phyloP scores from a whole-genome alignment of 2,888 invertebrate genomes.

The Halictus ligatus region DNA sequence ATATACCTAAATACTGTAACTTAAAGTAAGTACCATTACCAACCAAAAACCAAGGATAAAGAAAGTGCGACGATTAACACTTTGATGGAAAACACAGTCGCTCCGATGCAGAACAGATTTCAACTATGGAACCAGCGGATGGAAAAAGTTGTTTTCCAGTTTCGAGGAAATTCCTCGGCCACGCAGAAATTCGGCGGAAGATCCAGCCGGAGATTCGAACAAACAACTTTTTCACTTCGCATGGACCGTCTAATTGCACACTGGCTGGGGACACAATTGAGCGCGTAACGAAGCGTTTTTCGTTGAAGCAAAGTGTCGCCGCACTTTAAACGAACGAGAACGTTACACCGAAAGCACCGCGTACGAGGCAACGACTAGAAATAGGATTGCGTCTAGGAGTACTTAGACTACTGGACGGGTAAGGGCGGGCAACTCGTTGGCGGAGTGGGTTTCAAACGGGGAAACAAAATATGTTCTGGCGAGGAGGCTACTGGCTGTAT shows the following conservation, averaged over 20 bases:
- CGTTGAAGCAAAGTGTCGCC: constrained; percentile 39
- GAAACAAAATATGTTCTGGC: constrained; percentile 34
- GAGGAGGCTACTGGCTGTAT: constrained; percentile 24
- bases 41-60: constrained; percentile 71
- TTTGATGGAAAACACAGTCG: neutral
- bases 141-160: neutral
- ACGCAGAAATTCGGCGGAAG: neutral
- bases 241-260: neutral
- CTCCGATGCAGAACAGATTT: neutral
- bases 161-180: too few relatives aligned
- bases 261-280: neutral
- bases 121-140: neutral
- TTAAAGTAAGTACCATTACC: constrained; percentile 78
- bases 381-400: constrained; percentile 52
- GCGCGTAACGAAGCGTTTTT: constrained; percentile 15
- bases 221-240: constrained; percentile 10
- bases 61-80: constrained; percentile 42
- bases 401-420: neutral
- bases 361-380: constrained; percentile 79
- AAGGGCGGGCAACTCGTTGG: constrained; percentile 24
- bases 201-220: neutral
- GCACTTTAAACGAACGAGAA: constrained; percentile 72
- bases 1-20: constrained; percentile 79
- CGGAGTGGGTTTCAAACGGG: constrained; percentile 25
- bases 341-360: constrained; percentile 83